These are phyloP conservation scores for Alviniconcha marisindica DNA, from an alignment of 1,140 invertebrate species.

Conservation along the genomic window DNA sequence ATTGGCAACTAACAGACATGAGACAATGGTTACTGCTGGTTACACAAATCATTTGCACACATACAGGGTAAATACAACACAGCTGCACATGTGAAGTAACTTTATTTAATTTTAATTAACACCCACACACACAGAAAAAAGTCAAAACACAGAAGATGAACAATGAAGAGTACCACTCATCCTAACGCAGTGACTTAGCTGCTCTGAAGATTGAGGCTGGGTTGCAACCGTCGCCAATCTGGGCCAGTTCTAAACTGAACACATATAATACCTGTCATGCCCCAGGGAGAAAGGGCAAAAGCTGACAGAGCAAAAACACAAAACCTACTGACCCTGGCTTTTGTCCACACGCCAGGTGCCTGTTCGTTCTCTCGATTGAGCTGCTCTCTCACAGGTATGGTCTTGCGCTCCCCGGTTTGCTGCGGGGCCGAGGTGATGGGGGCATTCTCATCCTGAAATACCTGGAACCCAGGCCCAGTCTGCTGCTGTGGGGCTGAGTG, in stretches of 20 bases:
- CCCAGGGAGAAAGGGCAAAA: no score
- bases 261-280: no score
- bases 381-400: conserved; percentile 50
- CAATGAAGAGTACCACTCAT: no score
- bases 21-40: neutral
- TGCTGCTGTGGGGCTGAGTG: conserved; percentile 31
- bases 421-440: conserved; percentile 41
- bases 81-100: no score
- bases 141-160: neutral
- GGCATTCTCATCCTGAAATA: conserved; percentile 67
- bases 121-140: neutral
- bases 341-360: conserved; percentile 72
- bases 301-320: no score
- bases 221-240: no score
- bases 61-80: neutral
- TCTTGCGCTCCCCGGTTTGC: conserved; percentile 64
- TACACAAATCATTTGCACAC: neutral
- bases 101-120: no score
- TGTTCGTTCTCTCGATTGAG: conserved; percentile 73
- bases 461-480: conserved; percentile 46
- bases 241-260: no score
- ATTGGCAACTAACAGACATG: no score
- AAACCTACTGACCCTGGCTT: conserved; percentile 61
- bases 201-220: no score
- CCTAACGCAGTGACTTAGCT: no score